Conservation (phyloP, 1,140 invertebrate genomes). For the Protaetia brevitarsis region DNA sequence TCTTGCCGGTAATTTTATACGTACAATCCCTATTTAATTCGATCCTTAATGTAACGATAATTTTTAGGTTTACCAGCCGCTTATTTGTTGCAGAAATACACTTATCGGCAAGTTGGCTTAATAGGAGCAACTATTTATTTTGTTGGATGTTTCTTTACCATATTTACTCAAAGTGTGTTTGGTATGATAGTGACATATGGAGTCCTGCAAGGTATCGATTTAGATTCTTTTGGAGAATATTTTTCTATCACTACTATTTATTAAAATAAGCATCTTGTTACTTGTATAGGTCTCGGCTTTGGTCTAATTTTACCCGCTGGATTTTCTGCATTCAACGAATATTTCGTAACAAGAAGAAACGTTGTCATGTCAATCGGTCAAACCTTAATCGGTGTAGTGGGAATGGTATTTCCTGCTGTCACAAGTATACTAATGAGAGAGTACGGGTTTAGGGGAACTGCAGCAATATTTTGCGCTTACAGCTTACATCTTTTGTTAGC, state of each 20-base stretch:
- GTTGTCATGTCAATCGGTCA: slow-evolving; percentile 60
- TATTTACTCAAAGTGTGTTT: slow-evolving; percentile 53
- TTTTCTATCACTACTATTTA: too few species aligned
- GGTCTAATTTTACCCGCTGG: slow-evolving; percentile 58
- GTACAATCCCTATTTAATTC: slow-evolving; percentile 53
- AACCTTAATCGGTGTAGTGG: slow-evolving; percentile 54
- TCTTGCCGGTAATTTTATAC: slow-evolving; percentile 54
- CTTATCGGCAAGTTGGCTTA: slow-evolving; percentile 57
- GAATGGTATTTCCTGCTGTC: slow-evolving; percentile 57
- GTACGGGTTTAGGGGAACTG: slow-evolving; percentile 58
- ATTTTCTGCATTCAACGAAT: slow-evolving; percentile 58
- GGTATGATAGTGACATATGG: slow-evolving; percentile 57
- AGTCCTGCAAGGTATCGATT: slow-evolving; percentile 52
- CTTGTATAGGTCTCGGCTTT: slow-evolving; percentile 54
- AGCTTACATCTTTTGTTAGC: too few species aligned
- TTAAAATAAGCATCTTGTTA: too few species aligned
- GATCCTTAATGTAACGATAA: slow-evolving; percentile 57
- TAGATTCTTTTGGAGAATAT: too few species aligned
- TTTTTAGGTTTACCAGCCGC: slow-evolving; percentile 53
- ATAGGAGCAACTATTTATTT: slow-evolving; percentile 54
- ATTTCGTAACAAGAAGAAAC: slow-evolving; percentile 57
- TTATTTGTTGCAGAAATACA: slow-evolving; percentile 51
- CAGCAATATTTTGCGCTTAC: too few species aligned
- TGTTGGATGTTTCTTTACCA: slow-evolving; percentile 52
- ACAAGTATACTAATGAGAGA: slow-evolving; percentile 51